Percentiles rank a stretch among this genome's conserved stretches.
These are phyloP conservation scores for Zosterops lateralis DNA, from an alignment of 2,113 vertebrate genomes.

Conservation along the genomic window DNA sequence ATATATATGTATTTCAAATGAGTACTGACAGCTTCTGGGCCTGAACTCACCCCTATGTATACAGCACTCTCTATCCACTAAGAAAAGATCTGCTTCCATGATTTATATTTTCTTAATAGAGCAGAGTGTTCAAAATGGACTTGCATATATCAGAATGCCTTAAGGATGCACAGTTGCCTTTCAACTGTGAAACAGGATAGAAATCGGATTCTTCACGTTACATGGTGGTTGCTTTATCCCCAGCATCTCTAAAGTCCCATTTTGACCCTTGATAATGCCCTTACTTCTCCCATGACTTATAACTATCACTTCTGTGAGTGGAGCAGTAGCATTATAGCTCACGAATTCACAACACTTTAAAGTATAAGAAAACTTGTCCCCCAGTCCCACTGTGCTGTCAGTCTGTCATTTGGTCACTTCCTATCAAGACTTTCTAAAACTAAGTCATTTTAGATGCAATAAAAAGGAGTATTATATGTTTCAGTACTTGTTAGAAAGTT, in stretches of 20 bases:
- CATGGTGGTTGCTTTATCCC: rapidly evolving
- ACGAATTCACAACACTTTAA: not conserved
- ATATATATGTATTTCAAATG: not conserved
- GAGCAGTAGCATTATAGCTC: not conserved
- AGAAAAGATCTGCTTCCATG: not conserved
- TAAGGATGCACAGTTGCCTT: not conserved
- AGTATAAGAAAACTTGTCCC: not conserved
- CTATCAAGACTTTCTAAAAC: not conserved
- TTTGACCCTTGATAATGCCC: not conserved
- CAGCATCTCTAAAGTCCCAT: not conserved
- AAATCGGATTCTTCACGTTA: not conserved
- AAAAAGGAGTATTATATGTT: not conserved
- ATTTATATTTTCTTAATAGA: not conserved
- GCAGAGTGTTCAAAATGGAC: not conserved
- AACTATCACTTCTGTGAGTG: not conserved
- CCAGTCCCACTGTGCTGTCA: not conserved
- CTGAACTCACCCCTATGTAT: not conserved
- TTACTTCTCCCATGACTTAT: not conserved
- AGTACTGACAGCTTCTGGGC: not conserved
- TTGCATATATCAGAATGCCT: not conserved
- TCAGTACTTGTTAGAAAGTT: not conserved
- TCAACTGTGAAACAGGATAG: not conserved
- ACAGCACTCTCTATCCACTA: not conserved
- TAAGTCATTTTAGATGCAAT: not conserved
- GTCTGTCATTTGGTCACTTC: not conserved